phyloP scores from a whole-genome alignment of 2,113 vertebrate genomes.

The Felis chaus region DNA sequence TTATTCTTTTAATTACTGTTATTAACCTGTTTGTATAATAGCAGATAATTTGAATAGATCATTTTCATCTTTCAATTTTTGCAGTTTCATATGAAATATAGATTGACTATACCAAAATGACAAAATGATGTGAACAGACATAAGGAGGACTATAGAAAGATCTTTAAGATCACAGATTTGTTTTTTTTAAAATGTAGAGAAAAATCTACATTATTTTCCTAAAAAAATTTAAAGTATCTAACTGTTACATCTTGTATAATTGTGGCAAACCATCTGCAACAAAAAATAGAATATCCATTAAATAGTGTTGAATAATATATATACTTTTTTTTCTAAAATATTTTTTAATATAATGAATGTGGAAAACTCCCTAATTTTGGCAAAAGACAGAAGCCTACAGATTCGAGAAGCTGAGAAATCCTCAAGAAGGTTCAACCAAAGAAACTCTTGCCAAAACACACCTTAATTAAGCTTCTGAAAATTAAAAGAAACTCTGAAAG shows the following conservation, averaged over 20 bases:
- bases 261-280: not conserved
- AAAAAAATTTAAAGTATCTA: conserved; percentile 29
- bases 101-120: conserved; percentile 45
- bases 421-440: not conserved
- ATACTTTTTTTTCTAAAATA: not conserved
- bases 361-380: not conserved
- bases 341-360: not conserved
- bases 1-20: conserved; percentile 69
- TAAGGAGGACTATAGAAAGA: not conserved
- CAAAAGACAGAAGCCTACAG: not conserved
- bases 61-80: conserved; percentile 70
- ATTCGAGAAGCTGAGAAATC: not conserved
- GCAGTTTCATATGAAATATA: conserved; percentile 37
- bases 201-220: not conserved
- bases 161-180: not conserved
- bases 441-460: not conserved
- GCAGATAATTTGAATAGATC: conserved; percentile 63
- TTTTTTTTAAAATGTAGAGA: conserved; percentile 27
- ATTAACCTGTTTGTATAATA: conserved; percentile 69
- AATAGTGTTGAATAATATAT: not conserved
- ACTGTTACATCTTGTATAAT: not conserved
- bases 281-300: not conserved
- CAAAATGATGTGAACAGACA: conserved; percentile 25
- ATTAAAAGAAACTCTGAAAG: not conserved
- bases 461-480: not conserved